phyloP scores from a whole-genome alignment of 2,888 invertebrate genomes.

The Nowickia ferox region DNA sequence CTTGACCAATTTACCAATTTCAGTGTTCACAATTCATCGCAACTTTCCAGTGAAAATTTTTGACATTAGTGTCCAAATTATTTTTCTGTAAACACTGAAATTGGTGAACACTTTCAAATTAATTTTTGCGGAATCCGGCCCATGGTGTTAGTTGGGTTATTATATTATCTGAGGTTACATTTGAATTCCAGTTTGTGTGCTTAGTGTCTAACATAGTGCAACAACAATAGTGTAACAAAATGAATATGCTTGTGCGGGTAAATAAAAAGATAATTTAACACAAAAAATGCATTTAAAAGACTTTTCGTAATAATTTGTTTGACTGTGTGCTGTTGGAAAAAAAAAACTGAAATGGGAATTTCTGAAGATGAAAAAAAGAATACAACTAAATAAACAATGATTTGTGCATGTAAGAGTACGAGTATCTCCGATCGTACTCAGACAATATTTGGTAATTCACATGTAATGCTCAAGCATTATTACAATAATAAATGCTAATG shows the following conservation, averaged over 20 bases:
- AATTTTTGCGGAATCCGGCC: not conserved
- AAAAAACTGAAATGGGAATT: conserved; percentile 55
- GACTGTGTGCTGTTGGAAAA: conserved; percentile 45
- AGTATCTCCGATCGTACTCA: conserved; percentile 20
- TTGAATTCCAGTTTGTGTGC: conserved; percentile 2
- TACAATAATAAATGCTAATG: conserved; percentile 71
- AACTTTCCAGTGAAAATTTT: too few species aligned
- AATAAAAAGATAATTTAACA: conserved; percentile 55
- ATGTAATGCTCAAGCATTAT: conserved; percentile 70
- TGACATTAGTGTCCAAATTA: too few species aligned
- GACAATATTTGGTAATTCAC: conserved; percentile 67
- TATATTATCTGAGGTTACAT: not conserved
- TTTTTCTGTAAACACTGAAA: too few species aligned
- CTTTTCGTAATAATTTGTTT: conserved; percentile 65
- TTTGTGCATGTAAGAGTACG: conserved; percentile 36
- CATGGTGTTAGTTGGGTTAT: not conserved
- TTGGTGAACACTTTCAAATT: not conserved
- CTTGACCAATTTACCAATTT: too few species aligned
- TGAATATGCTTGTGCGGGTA: conserved; percentile 41
- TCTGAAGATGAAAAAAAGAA: conserved; percentile 23
- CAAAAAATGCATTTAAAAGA: conserved; percentile 41
- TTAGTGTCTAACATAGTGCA: conserved; percentile 4
- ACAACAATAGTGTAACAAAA: conserved; percentile 30
- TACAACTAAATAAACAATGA: conserved; percentile 24
- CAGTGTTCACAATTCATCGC: too few species aligned